Evolutionary conservation across 2,888 invertebrate species (phyloP).

Genomic region (Pherbina coryleti): DNA sequence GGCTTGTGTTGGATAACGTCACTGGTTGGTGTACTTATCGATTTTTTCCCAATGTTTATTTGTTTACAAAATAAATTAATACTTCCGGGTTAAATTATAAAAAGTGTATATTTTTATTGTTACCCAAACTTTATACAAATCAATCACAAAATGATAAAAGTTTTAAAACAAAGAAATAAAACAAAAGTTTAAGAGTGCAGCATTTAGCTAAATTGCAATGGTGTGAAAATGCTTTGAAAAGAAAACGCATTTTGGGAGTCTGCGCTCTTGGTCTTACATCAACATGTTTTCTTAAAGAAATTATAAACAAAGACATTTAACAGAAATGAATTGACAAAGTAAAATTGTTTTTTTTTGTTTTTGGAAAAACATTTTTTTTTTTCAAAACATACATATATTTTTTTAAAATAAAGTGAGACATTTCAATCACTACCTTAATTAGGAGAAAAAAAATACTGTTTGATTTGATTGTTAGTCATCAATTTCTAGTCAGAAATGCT

Average conservation of each 20-base stretch:
- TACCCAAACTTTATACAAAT: too few species aligned
- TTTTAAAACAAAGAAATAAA: neutral
- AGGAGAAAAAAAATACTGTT: too few species aligned
- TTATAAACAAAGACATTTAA: neutral
- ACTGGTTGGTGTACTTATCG: neutral
- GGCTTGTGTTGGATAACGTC: neutral
- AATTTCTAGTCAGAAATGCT: too few species aligned
- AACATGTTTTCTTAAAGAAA: neutral
- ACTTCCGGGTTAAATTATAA: neutral
- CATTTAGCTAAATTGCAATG: conserved; percentile 10
- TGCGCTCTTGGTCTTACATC: conserved; percentile 49
- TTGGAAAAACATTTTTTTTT: neutral
- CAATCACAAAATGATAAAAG: neutral
- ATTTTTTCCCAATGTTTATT: neutral
- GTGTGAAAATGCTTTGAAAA: conserved; percentile 46
- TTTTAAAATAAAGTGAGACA: too few species aligned
- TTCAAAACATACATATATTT: neutral
- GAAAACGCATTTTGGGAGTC: conserved; percentile 51
- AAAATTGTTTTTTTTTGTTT: neutral
- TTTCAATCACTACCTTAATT: too few species aligned
- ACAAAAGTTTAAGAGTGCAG: neutral
- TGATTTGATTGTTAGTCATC: too few species aligned
- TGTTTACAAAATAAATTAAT: neutral
- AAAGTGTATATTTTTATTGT: neutral
- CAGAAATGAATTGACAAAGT: too few species aligned